Base-by-base conservation (phyloP, 2,797 vertebrate species). In the Semotilus atromaculatus region DNA sequence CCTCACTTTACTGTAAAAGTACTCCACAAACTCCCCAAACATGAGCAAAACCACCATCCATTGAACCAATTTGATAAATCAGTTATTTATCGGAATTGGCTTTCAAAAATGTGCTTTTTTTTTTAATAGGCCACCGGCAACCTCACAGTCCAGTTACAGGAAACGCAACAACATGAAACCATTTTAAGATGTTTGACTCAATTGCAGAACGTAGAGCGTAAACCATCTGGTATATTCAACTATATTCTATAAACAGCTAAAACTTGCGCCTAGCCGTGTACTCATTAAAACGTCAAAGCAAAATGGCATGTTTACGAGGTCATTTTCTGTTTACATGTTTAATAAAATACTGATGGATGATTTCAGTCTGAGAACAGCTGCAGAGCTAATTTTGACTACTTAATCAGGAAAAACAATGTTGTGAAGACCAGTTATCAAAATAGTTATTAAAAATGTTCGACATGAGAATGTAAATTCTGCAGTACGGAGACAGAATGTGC, bases 81-180 rank as follows among this genome's bases (percentile, higher is more conserved):
- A 53, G 38, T 72, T 62, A 72, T 77, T 77, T 64, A 75, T 38
- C 66, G 29, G 77, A 80, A 73, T 68, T 55, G 75, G 64, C 64
- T 55, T 78, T 45, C 29, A 58, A 78, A 58, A 84, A 84, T 68
- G 34, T 84, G 74, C 48, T 23, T 48, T 34, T 21, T 80, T 77
- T 68, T 34, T 70, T 48, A 4, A 21, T 53, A 84, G 53, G 82
- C 82, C 74, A 78, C 74, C 40, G 66, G 74, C 82, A 84, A 70
- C 43, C 77, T 64, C 77, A 76, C 74, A 78, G 58, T 80, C 58
- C 38, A 23, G 38, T 85, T 85, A 85, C 83, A 80, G 83, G 83
- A 85, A 85, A 85, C 23, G n/a, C 60, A 83, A 73, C 82, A 84
- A 85, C 67, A 72, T 85, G 83, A 78, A 78, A 84, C 74, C 82